A percentile compares a stretch with the other conserved stretches of the same genome.
Evolutionary conservation across 1,140 invertebrate genomes (phyloP).

Genomic region (Cydia splendana): DNA sequence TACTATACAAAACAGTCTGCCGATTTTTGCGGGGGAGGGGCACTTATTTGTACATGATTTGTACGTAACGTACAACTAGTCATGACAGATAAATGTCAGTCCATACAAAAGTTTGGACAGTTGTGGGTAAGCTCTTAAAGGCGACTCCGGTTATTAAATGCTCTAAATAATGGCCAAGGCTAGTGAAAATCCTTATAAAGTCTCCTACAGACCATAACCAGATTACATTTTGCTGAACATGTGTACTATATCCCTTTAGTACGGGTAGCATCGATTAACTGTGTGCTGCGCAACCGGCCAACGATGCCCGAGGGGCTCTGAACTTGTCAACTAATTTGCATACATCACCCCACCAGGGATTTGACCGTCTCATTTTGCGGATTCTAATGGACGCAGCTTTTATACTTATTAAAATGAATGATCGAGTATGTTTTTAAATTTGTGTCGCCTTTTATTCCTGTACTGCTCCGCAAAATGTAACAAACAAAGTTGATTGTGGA

Average conservation of each 20-base stretch:
- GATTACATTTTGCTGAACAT: too few relatives aligned
- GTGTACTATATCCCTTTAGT: neutral
- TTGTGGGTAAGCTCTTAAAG: too few relatives aligned
- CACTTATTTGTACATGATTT: too few relatives aligned
- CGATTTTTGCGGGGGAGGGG: too few relatives aligned
- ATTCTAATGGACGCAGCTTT: slow-evolving; percentile 20
- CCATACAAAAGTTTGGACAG: too few relatives aligned
- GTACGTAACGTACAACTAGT: too few relatives aligned
- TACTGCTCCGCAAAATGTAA: neutral
- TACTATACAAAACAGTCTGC: too few relatives aligned
- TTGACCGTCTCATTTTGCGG: slow-evolving; percentile 29
- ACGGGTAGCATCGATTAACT: neutral
- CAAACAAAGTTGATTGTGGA: too few relatives aligned
- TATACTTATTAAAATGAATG: slow-evolving; percentile 11
- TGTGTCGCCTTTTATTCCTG: neutral
- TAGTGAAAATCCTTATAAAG: too few relatives aligned
- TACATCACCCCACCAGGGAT: slow-evolving; percentile 33
- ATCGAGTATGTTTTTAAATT: neutral
- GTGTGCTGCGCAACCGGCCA: slow-evolving; percentile 22
- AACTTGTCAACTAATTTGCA: slow-evolving; percentile 39
- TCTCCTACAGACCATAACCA: neutral
- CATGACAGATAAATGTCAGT: too few relatives aligned
- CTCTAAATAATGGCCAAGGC: too few relatives aligned
- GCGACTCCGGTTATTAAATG: too few relatives aligned
- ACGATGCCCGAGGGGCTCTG: slow-evolving; percentile 7